A percentile compares a stretch with the other conserved stretches of the same genome.
phyloP scores from a whole-genome alignment of 1,140 invertebrate genomes.

The Linepithema humile region DNA sequence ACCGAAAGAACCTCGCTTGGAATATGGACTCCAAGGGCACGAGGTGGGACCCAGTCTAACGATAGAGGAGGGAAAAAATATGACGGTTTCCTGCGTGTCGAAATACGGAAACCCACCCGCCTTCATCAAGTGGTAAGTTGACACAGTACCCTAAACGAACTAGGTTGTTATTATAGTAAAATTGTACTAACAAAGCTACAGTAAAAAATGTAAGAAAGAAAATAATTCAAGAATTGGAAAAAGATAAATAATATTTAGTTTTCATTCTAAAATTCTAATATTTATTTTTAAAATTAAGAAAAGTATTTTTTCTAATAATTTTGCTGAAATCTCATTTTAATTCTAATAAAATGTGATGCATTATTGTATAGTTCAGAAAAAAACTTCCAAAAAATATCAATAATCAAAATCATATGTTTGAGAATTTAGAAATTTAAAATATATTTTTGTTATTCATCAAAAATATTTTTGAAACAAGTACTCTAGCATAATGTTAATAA shows the following conservation, averaged over 20 bases:
- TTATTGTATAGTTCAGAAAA: no score
- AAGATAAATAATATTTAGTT: no score
- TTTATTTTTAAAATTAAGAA: no score
- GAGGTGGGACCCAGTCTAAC: constrained; percentile 89
- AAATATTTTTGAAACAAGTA: neutral
- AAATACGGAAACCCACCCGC: constrained; percentile 94
- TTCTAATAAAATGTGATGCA: no score
- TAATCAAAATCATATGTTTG: no score
- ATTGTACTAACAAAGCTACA: neutral
- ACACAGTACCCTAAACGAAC: neutral
- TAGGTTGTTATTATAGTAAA: neutral
- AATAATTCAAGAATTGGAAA: neutral
- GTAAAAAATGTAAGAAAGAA: neutral
- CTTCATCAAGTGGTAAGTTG: constrained; percentile 90
- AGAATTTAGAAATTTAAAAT: no score
- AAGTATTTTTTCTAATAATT: no score
- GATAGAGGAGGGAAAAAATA: constrained; percentile 89
- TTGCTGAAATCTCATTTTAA: no score
- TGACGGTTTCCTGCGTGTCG: constrained; percentile 92
- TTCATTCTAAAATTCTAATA: neutral
- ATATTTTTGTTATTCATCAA: no score
- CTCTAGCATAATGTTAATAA: neutral
- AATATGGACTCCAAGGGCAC: no score
- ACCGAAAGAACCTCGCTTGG: constrained; percentile 91
- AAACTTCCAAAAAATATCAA: no score